phyloP scores from a whole-genome alignment of 2,113 vertebrate genomes.

The Balaenoptera acutorostrata region DNA sequence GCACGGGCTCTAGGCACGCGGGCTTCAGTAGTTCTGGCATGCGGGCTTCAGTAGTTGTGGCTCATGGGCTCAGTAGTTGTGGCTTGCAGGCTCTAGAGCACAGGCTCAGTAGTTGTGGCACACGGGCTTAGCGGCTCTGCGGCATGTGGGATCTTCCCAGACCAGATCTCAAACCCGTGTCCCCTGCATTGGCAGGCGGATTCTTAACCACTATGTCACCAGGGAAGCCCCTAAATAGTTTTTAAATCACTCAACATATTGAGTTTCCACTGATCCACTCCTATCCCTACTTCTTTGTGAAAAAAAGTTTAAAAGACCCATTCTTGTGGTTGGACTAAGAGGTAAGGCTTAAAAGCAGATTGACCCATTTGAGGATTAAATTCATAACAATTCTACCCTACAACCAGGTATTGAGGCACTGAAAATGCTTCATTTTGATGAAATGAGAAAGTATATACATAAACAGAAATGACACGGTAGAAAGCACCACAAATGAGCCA shows the following conservation, averaged over 20 bases:
- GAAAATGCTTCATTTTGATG: slow-evolving; percentile 10
- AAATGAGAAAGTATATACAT: not conserved
- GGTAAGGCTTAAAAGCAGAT: not conserved
- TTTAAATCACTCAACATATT: not conserved
- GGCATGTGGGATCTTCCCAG: too few relatives aligned
- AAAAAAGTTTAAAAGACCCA: not conserved
- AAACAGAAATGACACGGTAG: not conserved
- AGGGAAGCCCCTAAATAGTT: not conserved
- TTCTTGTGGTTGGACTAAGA: not conserved
- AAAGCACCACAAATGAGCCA: not conserved
- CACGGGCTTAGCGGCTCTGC: too few relatives aligned
- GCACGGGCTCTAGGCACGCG: too few relatives aligned
- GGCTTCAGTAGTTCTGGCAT: too few relatives aligned
- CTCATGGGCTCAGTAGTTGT: too few relatives aligned
- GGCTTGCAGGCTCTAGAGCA: too few relatives aligned
- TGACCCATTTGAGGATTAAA: not conserved
- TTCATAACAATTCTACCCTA: not conserved
- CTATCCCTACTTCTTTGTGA: not conserved
- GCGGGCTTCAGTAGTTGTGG: too few relatives aligned
- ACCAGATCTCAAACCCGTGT: too few relatives aligned
- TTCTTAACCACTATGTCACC: too few relatives aligned
- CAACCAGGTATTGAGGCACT: not conserved
- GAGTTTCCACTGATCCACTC: not conserved
- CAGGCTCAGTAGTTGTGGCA: too few relatives aligned
- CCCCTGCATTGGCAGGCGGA: too few relatives aligned